These are phyloP conservation scores for Diacarnus erythraeanus DNA, from an alignment of 37 sponge, comb jelly and placozoan species.

Conservation along the genomic window DNA sequence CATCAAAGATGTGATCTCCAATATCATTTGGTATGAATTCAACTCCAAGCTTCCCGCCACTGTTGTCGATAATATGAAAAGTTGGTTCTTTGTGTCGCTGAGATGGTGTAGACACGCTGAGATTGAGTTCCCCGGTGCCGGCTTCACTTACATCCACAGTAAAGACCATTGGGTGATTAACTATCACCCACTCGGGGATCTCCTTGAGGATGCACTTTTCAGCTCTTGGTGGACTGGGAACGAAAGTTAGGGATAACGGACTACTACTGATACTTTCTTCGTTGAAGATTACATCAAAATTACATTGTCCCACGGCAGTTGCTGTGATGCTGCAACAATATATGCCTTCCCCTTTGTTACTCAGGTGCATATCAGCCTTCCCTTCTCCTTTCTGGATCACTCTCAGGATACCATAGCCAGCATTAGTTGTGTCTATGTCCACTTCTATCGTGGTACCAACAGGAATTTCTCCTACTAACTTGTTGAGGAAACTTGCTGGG, in stretches of 20 bases:
- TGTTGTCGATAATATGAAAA: constrained; percentile 34
- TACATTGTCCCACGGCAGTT: constrained; percentile 23
- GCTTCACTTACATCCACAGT: constrained; percentile 9
- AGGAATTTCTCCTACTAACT: constrained; percentile 20
- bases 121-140: constrained; percentile 36
- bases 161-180: constrained; percentile 23
- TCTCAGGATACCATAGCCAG: constrained; percentile 69
- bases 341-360: constrained; percentile 31
- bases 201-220: constrained; percentile 51
- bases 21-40: constrained; percentile 55
- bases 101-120: constrained; percentile 27
- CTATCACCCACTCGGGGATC: constrained; percentile 13
- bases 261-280: constrained; percentile 62
- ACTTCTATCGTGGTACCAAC: constrained; percentile 39
- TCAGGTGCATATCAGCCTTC: constrained; percentile 29
- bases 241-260: constrained; percentile 40
- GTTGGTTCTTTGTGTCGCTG: constrained; percentile 41
- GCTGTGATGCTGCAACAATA: constrained; percentile 31
- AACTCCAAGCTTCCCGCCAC: constrained; percentile 47
- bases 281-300: constrained; percentile 44
- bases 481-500: background rate
- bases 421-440: constrained; percentile 58
- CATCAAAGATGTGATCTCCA: constrained; percentile 61
- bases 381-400: constrained; percentile 43
- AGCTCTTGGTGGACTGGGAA: constrained; percentile 47